These are phyloP conservation scores for Bubalus kerabau DNA, from an alignment of 2,113 vertebrate species.

Conservation along the genomic window DNA sequence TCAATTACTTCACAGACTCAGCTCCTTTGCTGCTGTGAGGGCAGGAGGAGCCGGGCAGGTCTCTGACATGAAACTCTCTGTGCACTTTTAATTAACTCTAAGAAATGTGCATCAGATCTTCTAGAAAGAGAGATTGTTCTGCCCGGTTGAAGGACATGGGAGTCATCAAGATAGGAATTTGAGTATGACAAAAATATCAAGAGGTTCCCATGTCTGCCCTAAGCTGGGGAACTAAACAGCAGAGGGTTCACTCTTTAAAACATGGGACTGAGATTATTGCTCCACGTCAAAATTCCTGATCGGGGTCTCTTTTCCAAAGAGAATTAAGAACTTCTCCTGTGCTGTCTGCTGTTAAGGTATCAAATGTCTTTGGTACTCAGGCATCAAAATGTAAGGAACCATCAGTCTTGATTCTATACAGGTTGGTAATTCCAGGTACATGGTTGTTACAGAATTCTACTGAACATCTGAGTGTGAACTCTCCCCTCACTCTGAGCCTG, in stretches of 20 bases:
- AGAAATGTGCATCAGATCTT: not conserved
- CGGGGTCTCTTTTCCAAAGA: not conserved
- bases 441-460: not conserved
- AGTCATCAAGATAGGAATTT: constrained; percentile 45
- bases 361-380: not conserved
- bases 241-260: not conserved
- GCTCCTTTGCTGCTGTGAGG: not conserved
- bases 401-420: not conserved
- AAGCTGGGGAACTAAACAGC: not conserved
- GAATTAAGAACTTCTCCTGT: not conserved
- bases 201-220: not conserved
- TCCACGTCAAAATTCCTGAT: not conserved
- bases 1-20: not conserved
- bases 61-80: constrained; percentile 19
- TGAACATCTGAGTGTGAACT: not conserved
- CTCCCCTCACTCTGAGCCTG: not conserved
- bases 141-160: not conserved
- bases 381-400: not conserved
- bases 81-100: constrained; percentile 28
- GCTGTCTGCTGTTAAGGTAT: not conserved
- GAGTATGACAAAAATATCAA: constrained; percentile 15
- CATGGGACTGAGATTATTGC: not conserved
- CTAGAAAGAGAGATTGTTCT: constrained; percentile 36
- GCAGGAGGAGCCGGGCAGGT: not conserved
- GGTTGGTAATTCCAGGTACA: not conserved